These are phyloP conservation scores for Serrognathus titanus DNA, from an alignment of 2,888 invertebrate genomes.

Conservation along the genomic window DNA sequence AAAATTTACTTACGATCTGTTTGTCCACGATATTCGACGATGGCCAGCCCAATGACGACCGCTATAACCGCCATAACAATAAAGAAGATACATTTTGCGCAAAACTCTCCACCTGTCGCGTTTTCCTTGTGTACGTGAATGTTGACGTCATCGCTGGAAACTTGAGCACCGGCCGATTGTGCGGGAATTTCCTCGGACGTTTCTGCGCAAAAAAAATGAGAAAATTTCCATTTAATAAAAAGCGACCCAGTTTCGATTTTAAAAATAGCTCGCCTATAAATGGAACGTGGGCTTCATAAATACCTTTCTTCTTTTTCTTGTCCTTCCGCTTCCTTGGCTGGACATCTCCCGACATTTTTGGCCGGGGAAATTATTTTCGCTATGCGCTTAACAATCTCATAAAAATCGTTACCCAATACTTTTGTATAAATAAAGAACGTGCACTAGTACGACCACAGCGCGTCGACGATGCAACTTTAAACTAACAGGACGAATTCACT, in stretches of 20 bases:
- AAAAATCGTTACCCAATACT: conserved; percentile 11
- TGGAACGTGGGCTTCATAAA: conserved; percentile 27
- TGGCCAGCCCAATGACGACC: conserved; percentile 72
- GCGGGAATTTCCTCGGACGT: conserved; percentile 25
- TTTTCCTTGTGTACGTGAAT: conserved; percentile 76
- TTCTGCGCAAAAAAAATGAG: too few species aligned
- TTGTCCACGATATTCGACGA: conserved; percentile 74
- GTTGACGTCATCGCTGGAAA: conserved; percentile 61
- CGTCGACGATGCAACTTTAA: conserved; percentile 2
- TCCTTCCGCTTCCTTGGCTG: conserved; percentile 84
- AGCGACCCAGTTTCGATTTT: conserved; percentile 1
- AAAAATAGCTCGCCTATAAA: conserved; percentile 11
- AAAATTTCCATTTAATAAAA: too few species aligned
- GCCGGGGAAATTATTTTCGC: conserved; percentile 27
- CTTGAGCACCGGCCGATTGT: conserved; percentile 38
- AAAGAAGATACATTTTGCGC: conserved; percentile 81
- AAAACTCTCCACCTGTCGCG: conserved; percentile 78
- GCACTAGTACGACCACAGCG: too few species aligned
- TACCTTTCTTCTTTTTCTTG: conserved; percentile 80
- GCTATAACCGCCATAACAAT: conserved; percentile 67
- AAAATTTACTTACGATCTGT: conserved; percentile 64
- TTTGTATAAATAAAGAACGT: too few species aligned
- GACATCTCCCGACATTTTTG: conserved; percentile 80
- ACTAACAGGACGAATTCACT: background rate
- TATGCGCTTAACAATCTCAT: conserved; percentile 16